These are phyloP conservation scores for Centropus unirufus DNA, from an alignment of 2,113 vertebrate genomes.

Conservation along the genomic window DNA sequence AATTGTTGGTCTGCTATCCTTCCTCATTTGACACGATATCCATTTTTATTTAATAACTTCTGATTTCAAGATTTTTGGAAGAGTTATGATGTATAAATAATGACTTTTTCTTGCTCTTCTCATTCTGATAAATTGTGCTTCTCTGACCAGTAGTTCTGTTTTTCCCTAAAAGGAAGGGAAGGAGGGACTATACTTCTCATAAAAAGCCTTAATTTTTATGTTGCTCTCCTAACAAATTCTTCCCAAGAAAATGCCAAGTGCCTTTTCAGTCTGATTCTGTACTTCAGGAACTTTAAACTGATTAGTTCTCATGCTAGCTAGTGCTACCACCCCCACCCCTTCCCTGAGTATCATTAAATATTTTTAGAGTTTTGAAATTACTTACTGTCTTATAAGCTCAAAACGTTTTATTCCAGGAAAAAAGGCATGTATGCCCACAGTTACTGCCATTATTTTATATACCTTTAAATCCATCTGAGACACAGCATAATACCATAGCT, in stretches of 20 bases:
- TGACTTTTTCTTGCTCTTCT: not conserved
- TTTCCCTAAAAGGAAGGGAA: not conserved
- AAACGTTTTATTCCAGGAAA: not conserved
- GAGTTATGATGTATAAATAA: not conserved
- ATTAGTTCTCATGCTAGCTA: not conserved
- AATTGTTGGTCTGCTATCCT: not conserved
- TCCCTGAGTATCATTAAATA: not conserved
- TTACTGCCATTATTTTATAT: not conserved
- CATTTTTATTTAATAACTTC: not conserved
- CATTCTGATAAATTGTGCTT: not conserved
- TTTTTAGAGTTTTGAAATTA: not conserved
- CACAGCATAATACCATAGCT: not conserved
- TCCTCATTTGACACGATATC: not conserved
- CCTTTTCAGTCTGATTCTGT: not conserved
- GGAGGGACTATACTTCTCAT: not conserved
- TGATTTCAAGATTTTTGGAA: not conserved
- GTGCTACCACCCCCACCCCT: not conserved
- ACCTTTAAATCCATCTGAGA: too few relatives aligned
- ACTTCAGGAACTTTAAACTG: not conserved
- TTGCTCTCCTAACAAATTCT: not conserved
- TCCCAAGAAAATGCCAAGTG: not conserved
- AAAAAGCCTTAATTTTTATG: not conserved
- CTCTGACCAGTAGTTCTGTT: not conserved
- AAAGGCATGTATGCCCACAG: not conserved
- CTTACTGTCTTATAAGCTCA: not conserved